Percentiles rank a stretch among this genome's conserved stretches.
Evolutionary conservation across 2,797 vertebrate genomes (phyloP).

Genomic region (Epinephelus coioides): DNA sequence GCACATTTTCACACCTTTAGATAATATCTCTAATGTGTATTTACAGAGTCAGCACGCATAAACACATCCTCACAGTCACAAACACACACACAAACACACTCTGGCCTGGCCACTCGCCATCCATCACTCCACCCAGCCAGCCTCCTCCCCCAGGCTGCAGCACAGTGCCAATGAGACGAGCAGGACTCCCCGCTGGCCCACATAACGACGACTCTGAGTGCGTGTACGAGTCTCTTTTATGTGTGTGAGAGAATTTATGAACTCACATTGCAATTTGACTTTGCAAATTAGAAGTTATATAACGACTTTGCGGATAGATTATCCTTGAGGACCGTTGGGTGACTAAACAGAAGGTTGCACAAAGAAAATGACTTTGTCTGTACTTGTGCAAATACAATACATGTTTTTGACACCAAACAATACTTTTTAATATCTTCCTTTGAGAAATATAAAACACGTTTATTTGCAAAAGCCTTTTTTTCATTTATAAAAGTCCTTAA

Average conservation of each 20-base stretch:
- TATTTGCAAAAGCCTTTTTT: no score
- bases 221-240: background rate
- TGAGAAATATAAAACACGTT: no score
- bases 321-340: conserved; percentile 13
- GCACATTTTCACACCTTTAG: conserved; percentile 53
- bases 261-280: conserved; percentile 4
- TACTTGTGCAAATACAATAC: background rate
- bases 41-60: conserved; percentile 28
- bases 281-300: conserved; percentile 43
- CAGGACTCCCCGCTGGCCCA: conserved; percentile 64
- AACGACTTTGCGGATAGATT: conserved; percentile 34
- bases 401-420: background rate
- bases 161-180: conserved; percentile 50
- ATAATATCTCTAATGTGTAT: conserved; percentile 39
- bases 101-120: conserved; percentile 41
- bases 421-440: background rate
- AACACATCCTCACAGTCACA: conserved; percentile 19
- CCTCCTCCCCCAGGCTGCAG: conserved; percentile 60
- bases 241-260: conserved; percentile 17
- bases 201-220: conserved; percentile 35
- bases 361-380: background rate
- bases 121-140: conserved; percentile 42
- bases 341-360: background rate
- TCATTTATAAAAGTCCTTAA: no score
- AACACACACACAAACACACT: conserved; percentile 17